Conservation (phyloP, 2,797 vertebrate genomes). For the Pangasius larnaudii region DNA sequence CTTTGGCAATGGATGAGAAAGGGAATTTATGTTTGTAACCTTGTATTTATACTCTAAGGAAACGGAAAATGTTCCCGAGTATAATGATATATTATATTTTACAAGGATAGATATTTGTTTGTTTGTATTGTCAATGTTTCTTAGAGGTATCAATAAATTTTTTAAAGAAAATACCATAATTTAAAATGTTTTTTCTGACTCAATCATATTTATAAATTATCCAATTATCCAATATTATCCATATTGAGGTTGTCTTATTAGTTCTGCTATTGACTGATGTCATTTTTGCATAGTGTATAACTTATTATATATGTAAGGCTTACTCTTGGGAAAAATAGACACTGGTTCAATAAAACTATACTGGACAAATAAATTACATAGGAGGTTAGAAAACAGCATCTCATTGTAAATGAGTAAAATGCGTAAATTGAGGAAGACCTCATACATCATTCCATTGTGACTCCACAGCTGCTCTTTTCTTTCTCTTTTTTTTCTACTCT, state of each 20-base stretch:
- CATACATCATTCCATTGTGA: slow-evolving; percentile 4
- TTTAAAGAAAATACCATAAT: not conserved
- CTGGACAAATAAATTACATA: not conserved
- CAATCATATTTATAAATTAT: not conserved
- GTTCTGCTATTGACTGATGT: not conserved
- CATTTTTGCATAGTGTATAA: not conserved
- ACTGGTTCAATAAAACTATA: not conserved
- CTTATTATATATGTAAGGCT: not conserved
- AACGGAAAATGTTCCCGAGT: not conserved
- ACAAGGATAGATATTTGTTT: not conserved
- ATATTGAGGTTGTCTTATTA: not conserved
- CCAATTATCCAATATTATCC: no score
- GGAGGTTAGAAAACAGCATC: not conserved
- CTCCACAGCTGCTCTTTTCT: slow-evolving; percentile 17
- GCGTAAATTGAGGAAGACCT: not conserved
- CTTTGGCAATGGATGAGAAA: not conserved
- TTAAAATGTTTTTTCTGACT: not conserved
- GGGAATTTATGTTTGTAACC: not conserved
- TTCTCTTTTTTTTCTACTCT: not conserved
- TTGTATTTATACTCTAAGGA: not conserved
- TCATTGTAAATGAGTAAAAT: not conserved
- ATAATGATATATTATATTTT: not conserved
- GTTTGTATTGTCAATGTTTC: not conserved
- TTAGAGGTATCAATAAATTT: not conserved
- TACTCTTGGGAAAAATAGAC: not conserved